Conservation (phyloP, 2,113 vertebrate species). For the Loxodonta africana region DNA sequence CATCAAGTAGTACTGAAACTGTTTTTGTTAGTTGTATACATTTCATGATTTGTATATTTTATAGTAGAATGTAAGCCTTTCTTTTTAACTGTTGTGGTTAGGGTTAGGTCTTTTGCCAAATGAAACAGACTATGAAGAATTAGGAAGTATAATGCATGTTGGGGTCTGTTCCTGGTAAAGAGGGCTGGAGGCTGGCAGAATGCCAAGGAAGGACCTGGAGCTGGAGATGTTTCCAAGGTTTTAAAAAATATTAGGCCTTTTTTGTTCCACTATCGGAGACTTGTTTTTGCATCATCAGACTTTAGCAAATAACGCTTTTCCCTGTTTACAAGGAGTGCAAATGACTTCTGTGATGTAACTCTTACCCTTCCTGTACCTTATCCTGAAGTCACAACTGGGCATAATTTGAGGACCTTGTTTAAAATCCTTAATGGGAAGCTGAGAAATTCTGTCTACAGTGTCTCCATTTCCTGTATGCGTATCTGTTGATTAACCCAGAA, state of each 20-base stretch:
- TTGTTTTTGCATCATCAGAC: constrained; percentile 27
- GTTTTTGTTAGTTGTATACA: constrained; percentile 89
- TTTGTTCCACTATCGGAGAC: constrained; percentile 14
- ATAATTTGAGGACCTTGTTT: constrained; percentile 52
- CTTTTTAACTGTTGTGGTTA: constrained; percentile 87
- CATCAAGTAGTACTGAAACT: constrained; percentile 86
- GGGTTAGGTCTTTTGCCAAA: constrained; percentile 84
- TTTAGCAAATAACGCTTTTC: constrained; percentile 22
- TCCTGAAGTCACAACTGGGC: neutral
- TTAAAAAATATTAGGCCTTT: constrained; percentile 43
- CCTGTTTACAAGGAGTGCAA: constrained; percentile 17
- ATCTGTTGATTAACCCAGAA: neutral
- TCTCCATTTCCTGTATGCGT: neutral
- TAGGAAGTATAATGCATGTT: constrained; percentile 78
- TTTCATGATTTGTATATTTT: constrained; percentile 89
- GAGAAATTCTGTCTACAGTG: neutral
- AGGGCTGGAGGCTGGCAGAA: constrained; percentile 47
- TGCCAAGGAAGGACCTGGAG: constrained; percentile 28
- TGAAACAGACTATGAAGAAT: constrained; percentile 84
- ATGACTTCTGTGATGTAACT: constrained; percentile 33
- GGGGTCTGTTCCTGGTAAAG: constrained; percentile 68
- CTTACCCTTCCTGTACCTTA: neutral
- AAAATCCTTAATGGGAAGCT: neutral
- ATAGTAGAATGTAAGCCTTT: constrained; percentile 84
- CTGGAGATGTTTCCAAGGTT: constrained; percentile 60